Evolutionary conservation across 2,113 vertebrate species (phyloP).

Genomic region (Phalacrocorax aristotelis): DNA sequence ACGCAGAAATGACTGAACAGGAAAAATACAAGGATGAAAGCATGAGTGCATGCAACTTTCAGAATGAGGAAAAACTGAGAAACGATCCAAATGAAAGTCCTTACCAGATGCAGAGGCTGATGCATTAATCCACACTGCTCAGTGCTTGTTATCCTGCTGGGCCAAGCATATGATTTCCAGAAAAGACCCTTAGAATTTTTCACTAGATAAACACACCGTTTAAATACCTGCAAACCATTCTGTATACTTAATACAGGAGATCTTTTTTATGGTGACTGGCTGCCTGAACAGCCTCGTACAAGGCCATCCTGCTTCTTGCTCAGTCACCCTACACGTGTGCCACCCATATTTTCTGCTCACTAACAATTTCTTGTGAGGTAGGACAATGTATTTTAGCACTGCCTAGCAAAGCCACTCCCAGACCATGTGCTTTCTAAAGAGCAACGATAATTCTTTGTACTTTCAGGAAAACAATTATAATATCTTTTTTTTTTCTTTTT

Average conservation of each 20-base stretch:
- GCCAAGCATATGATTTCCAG: background rate
- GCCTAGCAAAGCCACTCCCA: background rate
- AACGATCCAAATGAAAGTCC: background rate
- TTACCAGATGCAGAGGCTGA: background rate
- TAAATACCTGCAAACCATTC: background rate
- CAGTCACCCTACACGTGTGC: accelerated
- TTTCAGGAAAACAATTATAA: background rate
- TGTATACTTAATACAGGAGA: background rate
- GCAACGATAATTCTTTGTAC: background rate
- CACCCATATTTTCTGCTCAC: background rate
- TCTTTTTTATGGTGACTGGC: background rate
- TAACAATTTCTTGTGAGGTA: background rate
- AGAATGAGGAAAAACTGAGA: background rate
- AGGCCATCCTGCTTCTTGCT: background rate
- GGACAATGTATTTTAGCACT: background rate
- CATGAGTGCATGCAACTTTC: background rate
- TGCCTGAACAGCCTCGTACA: background rate
- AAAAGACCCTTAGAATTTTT: background rate
- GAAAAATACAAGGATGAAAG: background rate
- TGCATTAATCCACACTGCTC: background rate
- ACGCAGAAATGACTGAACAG: background rate
- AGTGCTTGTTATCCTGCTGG: background rate
- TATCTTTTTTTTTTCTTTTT: too few species aligned
- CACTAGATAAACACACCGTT: background rate
- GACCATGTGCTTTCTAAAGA: background rate